Evolutionary conservation across 2,888 invertebrate genomes (phyloP), one percentile per base, ranked within the genome.

Genomic region (Loripinus fragilis): DNA sequence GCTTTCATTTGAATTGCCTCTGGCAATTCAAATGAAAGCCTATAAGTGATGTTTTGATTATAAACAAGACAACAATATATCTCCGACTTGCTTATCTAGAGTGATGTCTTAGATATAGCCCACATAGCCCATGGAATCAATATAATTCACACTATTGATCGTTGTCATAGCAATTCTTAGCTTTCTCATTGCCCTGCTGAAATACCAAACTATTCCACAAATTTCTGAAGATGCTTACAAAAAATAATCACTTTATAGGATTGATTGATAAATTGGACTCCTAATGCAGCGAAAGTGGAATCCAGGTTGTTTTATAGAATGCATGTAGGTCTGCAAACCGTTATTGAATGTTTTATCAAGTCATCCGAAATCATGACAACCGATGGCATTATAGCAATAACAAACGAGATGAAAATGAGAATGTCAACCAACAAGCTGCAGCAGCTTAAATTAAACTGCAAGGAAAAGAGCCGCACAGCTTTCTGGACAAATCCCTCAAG

Each of bases 71-170:
- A n/a, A n/a, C n/a, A n/a, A n/a, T n/a, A n/a, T n/a, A n/a, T n/a
- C n/a, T n/a, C n/a, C n/a, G n/a, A n/a, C n/a, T 23, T 52, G 20
- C 25, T 12, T 52, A 52, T 52, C n/a, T 52, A 25, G 52, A 52
- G 23, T 25, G 25, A 23, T 23, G 23, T 52, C 25, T 52, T 38
- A 38, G 12, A 5, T 38, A 38, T 5, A 38, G 38, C 38, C 12
- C 25, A 52, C n/a, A 25, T 25, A 52, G 20, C 52, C 23, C 5
- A 2, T 7, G 25, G n/a, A 52, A 52, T 52, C 52, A 52, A 52
- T 52, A 52, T 52, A 52, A 52, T 52, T 52, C 52, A 23, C 52
- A 25, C 52, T 52, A 52, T 25, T 25, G 52, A 52, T 52, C 52
- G 52, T 52, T 52, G 52, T 52, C 52, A 52, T 52, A 52, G 52